These are phyloP conservation scores for Merops nubicus DNA, from an alignment of 2,113 vertebrate genomes.

Conservation along the genomic window DNA sequence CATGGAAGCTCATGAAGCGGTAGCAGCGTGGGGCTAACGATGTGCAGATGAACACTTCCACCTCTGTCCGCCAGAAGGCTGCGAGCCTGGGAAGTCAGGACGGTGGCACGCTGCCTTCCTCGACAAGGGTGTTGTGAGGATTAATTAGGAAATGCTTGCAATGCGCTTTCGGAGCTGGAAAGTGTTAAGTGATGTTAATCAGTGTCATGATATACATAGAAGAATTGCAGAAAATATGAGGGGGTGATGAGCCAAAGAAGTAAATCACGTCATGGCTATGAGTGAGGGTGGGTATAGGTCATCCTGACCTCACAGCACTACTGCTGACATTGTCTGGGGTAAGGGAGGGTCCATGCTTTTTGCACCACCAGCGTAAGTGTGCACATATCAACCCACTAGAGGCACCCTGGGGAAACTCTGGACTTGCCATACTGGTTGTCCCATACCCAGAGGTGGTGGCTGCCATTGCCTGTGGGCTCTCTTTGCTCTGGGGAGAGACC, in stretches of 20 bases:
- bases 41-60: slow-evolving; percentile 31
- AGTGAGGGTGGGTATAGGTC: not conserved
- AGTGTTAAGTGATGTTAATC: slow-evolving; percentile 17
- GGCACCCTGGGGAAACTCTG: not conserved
- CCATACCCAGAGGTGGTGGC: not conserved
- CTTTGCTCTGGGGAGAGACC: not conserved
- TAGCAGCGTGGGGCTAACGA: slow-evolving; percentile 27
- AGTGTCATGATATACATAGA: not conserved
- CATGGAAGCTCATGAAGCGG: slow-evolving; percentile 7
- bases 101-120: not conserved
- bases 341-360: not conserved
- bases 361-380: fast-evolving
- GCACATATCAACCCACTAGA: not conserved
- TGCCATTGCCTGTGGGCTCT: not conserved
- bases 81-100: not conserved
- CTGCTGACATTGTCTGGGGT: not conserved
- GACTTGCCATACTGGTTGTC: fast-evolving
- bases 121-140: not conserved
- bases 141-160: slow-evolving; percentile 47
- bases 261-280: not conserved
- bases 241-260: not conserved
- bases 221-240: slow-evolving; percentile 15
- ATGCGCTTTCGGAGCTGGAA: not conserved
- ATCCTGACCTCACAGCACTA: not conserved
- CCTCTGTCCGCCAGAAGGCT: slow-evolving; percentile 35